Evolutionary conservation across 2,113 vertebrate genomes (phyloP).

Genomic region (Lepisosteus osseus): DNA sequence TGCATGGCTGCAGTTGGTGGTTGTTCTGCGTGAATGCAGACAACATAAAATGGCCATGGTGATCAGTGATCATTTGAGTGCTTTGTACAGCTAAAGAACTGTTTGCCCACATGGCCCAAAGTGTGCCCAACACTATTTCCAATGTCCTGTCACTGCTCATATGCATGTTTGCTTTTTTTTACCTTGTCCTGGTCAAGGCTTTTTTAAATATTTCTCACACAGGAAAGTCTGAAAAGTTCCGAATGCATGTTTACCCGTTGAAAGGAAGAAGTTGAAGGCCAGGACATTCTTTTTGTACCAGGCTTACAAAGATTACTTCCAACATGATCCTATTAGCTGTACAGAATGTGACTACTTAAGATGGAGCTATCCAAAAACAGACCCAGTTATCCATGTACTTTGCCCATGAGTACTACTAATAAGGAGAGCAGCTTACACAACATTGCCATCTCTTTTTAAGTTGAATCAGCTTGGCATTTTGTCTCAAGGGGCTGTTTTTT

Average conservation of each 20-base stretch:
- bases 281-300: conserved; percentile 65
- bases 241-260: conserved; percentile 65
- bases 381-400: conserved; percentile 45
- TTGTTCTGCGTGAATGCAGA: conserved; percentile 18
- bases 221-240: conserved; percentile 58
- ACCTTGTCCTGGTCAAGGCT: conserved; percentile 46
- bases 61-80: neutral
- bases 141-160: conserved; percentile 43
- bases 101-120: conserved; percentile 12
- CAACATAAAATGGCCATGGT: neutral
- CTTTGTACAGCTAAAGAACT: conserved; percentile 19
- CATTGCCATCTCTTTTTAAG: conserved; percentile 42
- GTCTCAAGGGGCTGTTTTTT: conserved; percentile 54
- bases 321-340: conserved; percentile 74
- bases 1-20: conserved; percentile 8
- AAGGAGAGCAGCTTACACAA: conserved; percentile 16
- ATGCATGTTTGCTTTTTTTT: conserved; percentile 48
- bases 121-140: conserved; percentile 21
- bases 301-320: conserved; percentile 72
- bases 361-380: conserved; percentile 70
- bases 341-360: conserved; percentile 70
- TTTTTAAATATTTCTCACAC: conserved; percentile 49
- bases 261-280: conserved; percentile 74
- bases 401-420: conserved; percentile 3
- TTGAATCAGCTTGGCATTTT: conserved; percentile 36